Evolutionary conservation across 1,140 invertebrate species (phyloP).

Genomic region (Bombyx mandarina): DNA sequence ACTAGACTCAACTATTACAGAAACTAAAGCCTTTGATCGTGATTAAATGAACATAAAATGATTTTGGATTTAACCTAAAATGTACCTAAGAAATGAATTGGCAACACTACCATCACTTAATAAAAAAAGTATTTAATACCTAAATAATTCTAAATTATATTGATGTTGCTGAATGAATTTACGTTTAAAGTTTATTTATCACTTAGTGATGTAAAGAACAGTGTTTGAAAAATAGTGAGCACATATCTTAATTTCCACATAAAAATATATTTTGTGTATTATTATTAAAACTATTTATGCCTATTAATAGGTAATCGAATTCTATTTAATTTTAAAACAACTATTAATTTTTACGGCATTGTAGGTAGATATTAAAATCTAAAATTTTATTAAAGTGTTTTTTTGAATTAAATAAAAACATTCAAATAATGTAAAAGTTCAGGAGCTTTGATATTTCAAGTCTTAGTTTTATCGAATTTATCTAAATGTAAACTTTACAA

Average conservation of each 20-base stretch:
- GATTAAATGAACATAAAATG: too few relatives aligned
- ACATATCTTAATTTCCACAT: constrained; percentile 53
- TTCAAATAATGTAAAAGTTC: constrained; percentile 8
- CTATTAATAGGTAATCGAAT: constrained; percentile 49
- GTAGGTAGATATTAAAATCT: too few relatives aligned
- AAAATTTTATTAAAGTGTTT: not conserved
- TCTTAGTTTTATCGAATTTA: too few relatives aligned
- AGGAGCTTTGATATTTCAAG: too few relatives aligned
- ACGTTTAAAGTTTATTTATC: constrained; percentile 36
- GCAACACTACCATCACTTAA: constrained; percentile 29
- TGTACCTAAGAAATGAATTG: too few relatives aligned
- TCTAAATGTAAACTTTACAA: too few relatives aligned
- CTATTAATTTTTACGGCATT: constrained; percentile 9
- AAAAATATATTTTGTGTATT: constrained; percentile 23
- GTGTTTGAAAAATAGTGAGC: constrained; percentile 31
- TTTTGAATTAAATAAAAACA: constrained; percentile 14
- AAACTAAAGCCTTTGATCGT: too few relatives aligned
- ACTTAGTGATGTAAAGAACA: constrained; percentile 30
- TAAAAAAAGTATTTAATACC: constrained; percentile 36
- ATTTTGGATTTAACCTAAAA: too few relatives aligned
- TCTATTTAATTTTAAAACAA: constrained; percentile 22
- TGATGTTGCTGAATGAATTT: constrained; percentile 12
- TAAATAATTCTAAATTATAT: constrained; percentile 37
- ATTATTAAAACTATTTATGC: constrained; percentile 37
- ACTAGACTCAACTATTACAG: too few relatives aligned